Evolutionary conservation across 2,888 invertebrate genomes (phyloP), one percentile per base, ranked within the genome.

Genomic region (Ennomos erosarius): DNA sequence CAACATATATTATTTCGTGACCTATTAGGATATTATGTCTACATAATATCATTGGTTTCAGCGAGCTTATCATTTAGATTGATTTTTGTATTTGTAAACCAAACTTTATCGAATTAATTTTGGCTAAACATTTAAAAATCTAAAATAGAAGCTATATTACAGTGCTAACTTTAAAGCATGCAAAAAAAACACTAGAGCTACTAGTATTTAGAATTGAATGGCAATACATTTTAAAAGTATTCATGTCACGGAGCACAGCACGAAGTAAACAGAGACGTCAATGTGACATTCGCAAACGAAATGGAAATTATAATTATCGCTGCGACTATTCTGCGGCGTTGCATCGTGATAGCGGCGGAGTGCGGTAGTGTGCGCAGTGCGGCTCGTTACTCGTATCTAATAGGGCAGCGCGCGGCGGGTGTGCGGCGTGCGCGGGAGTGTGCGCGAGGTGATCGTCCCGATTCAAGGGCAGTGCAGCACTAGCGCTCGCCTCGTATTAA

Each of bases 401-500:
- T 67, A 68, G 62, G 51, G 46, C 37, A 44, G 59, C 40, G 69
- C 59, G 73, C 49, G 73, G 69, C 53, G 78, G 73, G 69, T 53
- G 78, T 70, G 72, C 61, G 60, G 65, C 62, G 5, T 26, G 26
- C 26, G 26, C 26, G 26, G 26, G 26, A 26, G 26, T 84, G 85
- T 79, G 87, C 79, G 85, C 82, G 89, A 84, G 91, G 91, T 90
- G 90, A 92, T 88, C 90, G 91, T 70, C 88, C 91, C 86, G 84
- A 79, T 90, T 92, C 91, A 92, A 92, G 91, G 91, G 90, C 91
- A 87, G 74, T 90, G 91, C 91, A 90, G 85, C 81, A 78, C 88
- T 87, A 88, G 88, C 86, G 88, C 84, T 85, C 85, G 82, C 79
- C 78, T 79, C 76, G 81, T 90, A 90, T 91, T 88, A 90, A 91